Percentiles rank a stretch among this genome's conserved stretches.
Conservation (phyloP, 2,113 vertebrate species). For the Ginglymostoma cirratum region DNA sequence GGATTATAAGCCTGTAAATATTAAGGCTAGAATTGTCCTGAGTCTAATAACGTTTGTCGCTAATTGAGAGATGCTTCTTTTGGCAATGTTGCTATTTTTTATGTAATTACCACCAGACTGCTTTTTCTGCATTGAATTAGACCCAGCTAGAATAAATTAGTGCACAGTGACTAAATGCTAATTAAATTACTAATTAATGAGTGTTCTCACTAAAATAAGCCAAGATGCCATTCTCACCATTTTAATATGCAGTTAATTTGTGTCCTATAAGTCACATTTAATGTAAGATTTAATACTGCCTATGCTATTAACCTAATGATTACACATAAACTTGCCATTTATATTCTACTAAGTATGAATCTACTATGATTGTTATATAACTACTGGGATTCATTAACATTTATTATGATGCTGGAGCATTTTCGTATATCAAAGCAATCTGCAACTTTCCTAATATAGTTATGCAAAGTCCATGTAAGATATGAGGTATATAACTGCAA, state of each 20-base stretch:
- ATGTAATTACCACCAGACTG: neutral
- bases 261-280: conserved; percentile 25
- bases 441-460: neutral
- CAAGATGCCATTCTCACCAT: conserved; percentile 8
- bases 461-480: neutral
- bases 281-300: conserved; percentile 34
- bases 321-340: conserved; percentile 31
- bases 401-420: conserved; percentile 17
- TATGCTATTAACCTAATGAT: conserved; percentile 32
- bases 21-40: neutral
- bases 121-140: conserved; percentile 17
- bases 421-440: neutral
- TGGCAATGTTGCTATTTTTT: neutral
- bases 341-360: conserved; percentile 24
- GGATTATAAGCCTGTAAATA: neutral
- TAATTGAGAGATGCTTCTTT: neutral
- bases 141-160: conserved; percentile 10
- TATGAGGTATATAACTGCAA: neutral
- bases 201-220: conserved; percentile 19
- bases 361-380: conserved; percentile 7
- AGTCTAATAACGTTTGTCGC: neutral
- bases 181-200: conserved; percentile 36
- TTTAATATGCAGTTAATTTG: conserved; percentile 24
- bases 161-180: conserved; percentile 29
- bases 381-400: conserved; percentile 30